Base-by-base conservation (phyloP, 2,797 vertebrate genomes). In the Brachyalestes nurse region DNA sequence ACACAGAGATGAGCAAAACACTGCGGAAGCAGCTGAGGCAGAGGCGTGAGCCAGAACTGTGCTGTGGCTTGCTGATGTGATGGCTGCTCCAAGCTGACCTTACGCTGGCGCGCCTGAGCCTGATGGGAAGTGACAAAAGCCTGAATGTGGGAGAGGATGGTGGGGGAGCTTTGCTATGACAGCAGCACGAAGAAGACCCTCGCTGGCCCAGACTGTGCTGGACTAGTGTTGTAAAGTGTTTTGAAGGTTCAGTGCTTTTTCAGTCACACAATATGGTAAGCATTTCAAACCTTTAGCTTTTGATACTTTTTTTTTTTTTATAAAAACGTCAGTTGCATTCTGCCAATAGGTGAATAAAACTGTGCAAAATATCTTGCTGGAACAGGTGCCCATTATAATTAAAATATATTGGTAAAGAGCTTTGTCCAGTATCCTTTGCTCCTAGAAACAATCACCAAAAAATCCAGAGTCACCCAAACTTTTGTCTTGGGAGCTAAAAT, bases 111-210 rank as follows among this genome's bases (percentile, higher is more conserved):
- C 60, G 64, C 16, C 28, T 79, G 62, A 85, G 75, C 77, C 65
- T 85, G 85, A 86, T 84, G 67, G 71, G 74, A 86, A 80, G 49
- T 77, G 79, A 80, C 79, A 83, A 84, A 84, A 92, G 90, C 90
- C 86, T 91, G 90, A 92, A 92, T 92, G 86, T 90, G 92, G 88
- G 91, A 91, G 90, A 85, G 88, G 51, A 73, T 23, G 23, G 53
- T 70, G 62, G 89, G 89, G 82, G 89, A 90, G 91, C 86, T 90
- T 89, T 69, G 89, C 88, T 93, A 88, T 94, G 93, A 94, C 93
- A 90, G 89, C 90, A 90, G 72, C 91, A 77, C 34, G 70, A 91
- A 90, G 90, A 92, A 92, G 90, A 40, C 73, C 77, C 77, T 67
- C 66, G 38, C 60, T 80, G 45, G 70, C 57, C 72, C 57, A 76